These are phyloP conservation scores for Homalodisca vitripennis DNA, from an alignment of 1,140 invertebrate genomes.

Conservation along the genomic window DNA sequence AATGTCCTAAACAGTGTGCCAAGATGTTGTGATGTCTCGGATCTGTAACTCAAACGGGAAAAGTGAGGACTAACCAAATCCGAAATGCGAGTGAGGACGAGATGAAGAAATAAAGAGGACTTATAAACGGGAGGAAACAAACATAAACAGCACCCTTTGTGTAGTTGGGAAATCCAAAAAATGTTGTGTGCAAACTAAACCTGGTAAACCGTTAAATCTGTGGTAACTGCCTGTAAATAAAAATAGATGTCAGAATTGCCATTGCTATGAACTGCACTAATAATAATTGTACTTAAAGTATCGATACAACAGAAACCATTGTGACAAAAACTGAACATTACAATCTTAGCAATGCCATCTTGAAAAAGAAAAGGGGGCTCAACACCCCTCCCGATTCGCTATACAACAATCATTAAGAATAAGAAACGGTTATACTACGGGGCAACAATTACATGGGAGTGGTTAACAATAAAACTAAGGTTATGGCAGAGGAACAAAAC, in stretches of 20 bases:
- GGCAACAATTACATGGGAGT: slow-evolving; percentile 44
- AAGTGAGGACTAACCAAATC: slow-evolving; percentile 28
- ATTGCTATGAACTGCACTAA: slow-evolving; percentile 14
- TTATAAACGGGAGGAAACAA: slow-evolving; percentile 26
- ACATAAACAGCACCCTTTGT: slow-evolving; percentile 35
- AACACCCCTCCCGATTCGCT: slow-evolving; percentile 39
- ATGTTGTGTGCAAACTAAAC: slow-evolving; percentile 33
- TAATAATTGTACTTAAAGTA: neutral
- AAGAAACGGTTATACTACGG: slow-evolving; percentile 44
- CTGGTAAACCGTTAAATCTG: slow-evolving; percentile 6
- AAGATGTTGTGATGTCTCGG: slow-evolving; percentile 35
- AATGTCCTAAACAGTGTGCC: slow-evolving; percentile 44
- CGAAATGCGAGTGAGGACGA: slow-evolving; percentile 26
- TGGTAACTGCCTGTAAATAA: slow-evolving; percentile 19
- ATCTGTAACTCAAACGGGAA: slow-evolving; percentile 29
- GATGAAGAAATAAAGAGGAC: slow-evolving; percentile 21
- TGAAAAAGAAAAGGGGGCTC: slow-evolving; percentile 35
- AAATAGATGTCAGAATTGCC: slow-evolving; percentile 16
- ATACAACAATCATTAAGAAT: slow-evolving; percentile 44
- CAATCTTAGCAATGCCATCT: slow-evolving; percentile 33
- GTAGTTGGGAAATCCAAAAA: slow-evolving; percentile 30
- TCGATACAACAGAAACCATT: slow-evolving; percentile 22
- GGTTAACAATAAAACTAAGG: slow-evolving; percentile 40
- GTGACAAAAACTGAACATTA: slow-evolving; percentile 32
- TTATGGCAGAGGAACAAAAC: slow-evolving; percentile 31